A percentile compares a stretch with the other conserved stretches of the same genome.
phyloP scores from a whole-genome alignment of 2,113 vertebrate genomes.

The Leptobrachium leishanense region DNA sequence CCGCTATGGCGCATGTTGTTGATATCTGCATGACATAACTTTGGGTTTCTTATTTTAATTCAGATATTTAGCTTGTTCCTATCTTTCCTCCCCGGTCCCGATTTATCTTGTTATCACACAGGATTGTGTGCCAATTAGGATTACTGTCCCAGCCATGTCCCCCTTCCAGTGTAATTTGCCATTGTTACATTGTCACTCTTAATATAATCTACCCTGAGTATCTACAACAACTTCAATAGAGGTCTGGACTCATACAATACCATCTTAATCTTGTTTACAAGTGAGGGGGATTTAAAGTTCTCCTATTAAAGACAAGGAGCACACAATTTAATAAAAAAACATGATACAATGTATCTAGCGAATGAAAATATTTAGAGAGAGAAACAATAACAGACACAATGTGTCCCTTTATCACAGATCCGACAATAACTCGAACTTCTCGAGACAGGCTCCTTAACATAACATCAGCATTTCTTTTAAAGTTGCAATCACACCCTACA shows the following conservation, averaged over 20 bases:
- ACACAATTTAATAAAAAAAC: too few species aligned
- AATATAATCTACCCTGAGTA: background rate
- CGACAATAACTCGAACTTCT: background rate
- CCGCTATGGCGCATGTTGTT: background rate
- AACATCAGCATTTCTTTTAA: too few species aligned
- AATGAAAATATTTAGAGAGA: background rate
- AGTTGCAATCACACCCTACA: too few species aligned
- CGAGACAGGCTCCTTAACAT: background rate
- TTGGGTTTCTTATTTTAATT: background rate
- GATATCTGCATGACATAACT: background rate
- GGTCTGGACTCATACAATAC: slow-evolving; percentile 27
- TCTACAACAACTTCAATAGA: slow-evolving; percentile 4
- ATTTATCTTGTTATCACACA: background rate
- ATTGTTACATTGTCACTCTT: slow-evolving; percentile 24
- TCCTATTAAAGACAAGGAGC: too few species aligned
- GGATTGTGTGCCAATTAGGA: background rate
- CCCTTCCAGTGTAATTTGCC: background rate
- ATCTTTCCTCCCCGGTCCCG: too few species aligned
- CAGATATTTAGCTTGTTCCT: too few species aligned
- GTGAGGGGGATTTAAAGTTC: slow-evolving; percentile 4
- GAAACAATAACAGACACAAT: background rate
- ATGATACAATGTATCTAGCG: too few species aligned
- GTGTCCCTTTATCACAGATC: background rate
- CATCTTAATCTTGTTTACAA: slow-evolving; percentile 36
- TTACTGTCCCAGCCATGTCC: slow-evolving; percentile 24